Evolutionary conservation across 35 echinoderm and acorn worm species (phyloP), one percentile per base, ranked within the genome.

Genomic region (Amphiura filiformis): DNA sequence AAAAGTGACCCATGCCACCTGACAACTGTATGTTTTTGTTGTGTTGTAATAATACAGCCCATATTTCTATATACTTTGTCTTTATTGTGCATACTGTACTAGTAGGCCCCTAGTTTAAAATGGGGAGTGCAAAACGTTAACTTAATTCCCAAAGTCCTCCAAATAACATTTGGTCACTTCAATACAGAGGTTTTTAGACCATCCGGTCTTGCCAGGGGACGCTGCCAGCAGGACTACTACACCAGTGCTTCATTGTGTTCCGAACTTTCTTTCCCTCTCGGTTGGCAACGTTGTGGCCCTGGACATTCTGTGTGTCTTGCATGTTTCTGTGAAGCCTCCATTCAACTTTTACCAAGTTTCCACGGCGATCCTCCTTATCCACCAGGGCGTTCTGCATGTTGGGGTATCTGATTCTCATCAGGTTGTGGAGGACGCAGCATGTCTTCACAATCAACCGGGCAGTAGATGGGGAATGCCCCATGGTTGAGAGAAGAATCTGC

Each of bases 191-290:
- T n/a, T n/a, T n/a, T n/a, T n/a, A n/a, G n/a, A n/a, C n/a, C n/a
- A n/a, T n/a, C n/a, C n/a, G n/a, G n/a, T 91, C 89, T 40, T 91
- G 89, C 82, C 89, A 91, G 0, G 81, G 35, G 23, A 91, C 81
- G 70, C 52, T 86, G 15, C 90, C 90, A 34, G 90, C 90, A 41
- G 22, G 44, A 34, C 33, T 78, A 83, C 86, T 86, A 15, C n/a
- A n/a, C n/a, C 39, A 31, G 44, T 52, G 20, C 44, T 52, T 56
- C 44, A 52, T 52, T 20, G 20, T 7, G 20, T 52, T n/a, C n/a
- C n/a, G n/a, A n/a, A 52, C 44, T 7, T 20, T 52, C 44, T 52
- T 20, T 52, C 7, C 44, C 44, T 7, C 44, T 52, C 20, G 7
- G 7, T 20, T 52, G 44, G 7, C 44, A 52, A 7, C 7, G 44